A percentile compares a stretch with the other conserved stretches of the same genome.
Evolutionary conservation across 2,797 vertebrate genomes (phyloP).

Genomic region (Acestrorhynchus altus): DNA sequence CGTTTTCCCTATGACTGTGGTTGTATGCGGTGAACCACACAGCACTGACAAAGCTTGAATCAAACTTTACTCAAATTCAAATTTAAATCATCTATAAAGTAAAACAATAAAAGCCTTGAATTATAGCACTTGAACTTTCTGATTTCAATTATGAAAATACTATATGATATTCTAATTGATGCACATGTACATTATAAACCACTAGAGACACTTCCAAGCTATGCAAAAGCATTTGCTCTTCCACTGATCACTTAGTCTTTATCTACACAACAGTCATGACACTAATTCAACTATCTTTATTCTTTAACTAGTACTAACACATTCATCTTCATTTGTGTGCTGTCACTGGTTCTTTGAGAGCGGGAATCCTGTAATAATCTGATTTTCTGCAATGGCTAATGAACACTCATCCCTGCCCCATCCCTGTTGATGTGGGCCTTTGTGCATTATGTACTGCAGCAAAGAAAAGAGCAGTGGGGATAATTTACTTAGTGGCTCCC

Average conservation of each 20-base stretch:
- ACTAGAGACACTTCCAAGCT: not conserved
- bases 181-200: not conserved
- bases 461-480: slow-evolving; percentile 42
- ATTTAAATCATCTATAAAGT: too few relatives aligned
- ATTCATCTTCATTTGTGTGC: slow-evolving; percentile 9
- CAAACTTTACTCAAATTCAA: too few relatives aligned
- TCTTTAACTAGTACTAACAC: slow-evolving; percentile 8
- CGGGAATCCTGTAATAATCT: slow-evolving; percentile 44
- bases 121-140: too few relatives aligned
- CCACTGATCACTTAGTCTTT: not conserved
- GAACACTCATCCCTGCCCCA: slow-evolving; percentile 7
- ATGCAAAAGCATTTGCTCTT: not conserved
- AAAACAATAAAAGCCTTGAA: too few relatives aligned
- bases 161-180: too few relatives aligned
- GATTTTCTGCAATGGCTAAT: slow-evolving; percentile 43
- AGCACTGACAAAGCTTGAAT: too few relatives aligned
- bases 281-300: slow-evolving; percentile 17
- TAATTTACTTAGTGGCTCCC: slow-evolving; percentile 53
- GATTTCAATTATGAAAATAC: too few relatives aligned
- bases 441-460: slow-evolving; percentile 44
- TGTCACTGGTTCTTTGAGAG: not conserved
- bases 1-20: too few relatives aligned
- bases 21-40: too few relatives aligned
- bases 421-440: slow-evolving; percentile 42
- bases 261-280: not conserved